Percentiles rank a stretch among this genome's conserved stretches.
These are phyloP conservation scores for Physella acuta DNA, from an alignment of 1,140 invertebrate genomes.

Conservation along the genomic window DNA sequence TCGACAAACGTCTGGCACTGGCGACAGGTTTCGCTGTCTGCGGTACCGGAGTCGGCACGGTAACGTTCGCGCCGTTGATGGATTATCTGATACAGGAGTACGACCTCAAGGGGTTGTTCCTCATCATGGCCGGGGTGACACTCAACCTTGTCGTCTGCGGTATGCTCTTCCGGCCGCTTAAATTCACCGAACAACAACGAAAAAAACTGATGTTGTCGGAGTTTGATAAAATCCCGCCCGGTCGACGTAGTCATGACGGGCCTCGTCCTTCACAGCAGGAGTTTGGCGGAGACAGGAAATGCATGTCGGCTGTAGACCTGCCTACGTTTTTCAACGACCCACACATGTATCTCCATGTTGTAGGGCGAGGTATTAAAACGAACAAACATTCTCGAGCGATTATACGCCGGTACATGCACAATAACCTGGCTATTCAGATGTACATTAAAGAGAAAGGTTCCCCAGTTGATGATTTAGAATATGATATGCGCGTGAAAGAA, in stretches of 20 bases:
- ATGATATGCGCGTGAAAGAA: too few relatives aligned
- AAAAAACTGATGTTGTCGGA: conserved; percentile 36
- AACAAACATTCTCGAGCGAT: too few relatives aligned
- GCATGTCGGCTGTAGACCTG: conserved; percentile 43
- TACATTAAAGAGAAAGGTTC: too few relatives aligned
- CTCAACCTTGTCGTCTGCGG: conserved; percentile 78
- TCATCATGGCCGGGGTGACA: conserved; percentile 79
- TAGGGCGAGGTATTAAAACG: too few relatives aligned
- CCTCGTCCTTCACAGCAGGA: conserved; percentile 14
- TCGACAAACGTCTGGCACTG: conserved; percentile 84
- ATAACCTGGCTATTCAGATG: too few relatives aligned
- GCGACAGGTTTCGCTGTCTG: conserved; percentile 81
- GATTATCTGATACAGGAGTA: conserved; percentile 51
- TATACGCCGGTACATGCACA: too few relatives aligned
- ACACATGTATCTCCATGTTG: too few relatives aligned
- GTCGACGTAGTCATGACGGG: conserved; percentile 19
- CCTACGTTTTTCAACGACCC: too few relatives aligned
- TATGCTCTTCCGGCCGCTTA: conserved; percentile 76
- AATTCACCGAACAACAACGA: conserved; percentile 43
- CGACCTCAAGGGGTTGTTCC: conserved; percentile 66
- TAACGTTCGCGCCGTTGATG: conserved; percentile 53
- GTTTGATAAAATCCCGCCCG: conserved; percentile 45
- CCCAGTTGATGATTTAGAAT: too few relatives aligned
- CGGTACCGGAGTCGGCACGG: conserved; percentile 58
- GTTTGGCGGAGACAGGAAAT: conserved; percentile 31